Conservation (phyloP, 2,888 invertebrate species). For the Dolichomitus sp. region DNA sequence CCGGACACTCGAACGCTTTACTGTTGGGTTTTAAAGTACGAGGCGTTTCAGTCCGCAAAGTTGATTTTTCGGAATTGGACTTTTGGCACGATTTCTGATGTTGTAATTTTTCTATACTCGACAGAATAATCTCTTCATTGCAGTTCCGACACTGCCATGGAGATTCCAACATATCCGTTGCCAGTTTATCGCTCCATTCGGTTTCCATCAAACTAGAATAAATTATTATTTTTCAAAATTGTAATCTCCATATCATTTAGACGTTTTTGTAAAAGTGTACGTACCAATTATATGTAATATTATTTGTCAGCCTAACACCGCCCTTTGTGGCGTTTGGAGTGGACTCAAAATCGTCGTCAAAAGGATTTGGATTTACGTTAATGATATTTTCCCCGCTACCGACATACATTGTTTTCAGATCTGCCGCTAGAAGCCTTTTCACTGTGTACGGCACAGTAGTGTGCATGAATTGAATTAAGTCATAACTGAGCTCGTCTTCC, state of each 20-base stretch:
- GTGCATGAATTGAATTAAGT: conserved; percentile 92
- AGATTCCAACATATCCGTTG: conserved; percentile 88
- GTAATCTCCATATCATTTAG: not conserved
- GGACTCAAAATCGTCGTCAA: conserved; percentile 89
- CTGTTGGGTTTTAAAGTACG: conserved; percentile 87
- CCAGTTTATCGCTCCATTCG: conserved; percentile 90
- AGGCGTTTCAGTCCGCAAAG: conserved; percentile 77
- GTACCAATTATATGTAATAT: conserved; percentile 93
- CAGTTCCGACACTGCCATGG: conserved; percentile 93
- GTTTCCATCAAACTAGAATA: conserved; percentile 88
- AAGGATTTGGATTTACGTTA: conserved; percentile 90
- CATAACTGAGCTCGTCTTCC: conserved; percentile 89
- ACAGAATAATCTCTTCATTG: conserved; percentile 88
- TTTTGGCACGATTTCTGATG: conserved; percentile 89
- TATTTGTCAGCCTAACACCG: conserved; percentile 93
- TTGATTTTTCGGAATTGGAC: conserved; percentile 73
- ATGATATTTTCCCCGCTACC: conserved; percentile 85
- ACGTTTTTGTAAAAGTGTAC: conserved; percentile 79
- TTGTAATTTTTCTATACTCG: conserved; percentile 91
- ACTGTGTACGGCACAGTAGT: conserved; percentile 92
- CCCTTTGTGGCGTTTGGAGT: conserved; percentile 91
- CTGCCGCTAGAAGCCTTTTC: conserved; percentile 94
- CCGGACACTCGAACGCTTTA: conserved; percentile 90
- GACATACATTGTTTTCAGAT: conserved; percentile 92
- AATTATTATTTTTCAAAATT: not conserved